Conservation (phyloP, 2,888 invertebrate species). For the Sussaba pulchella region DNA sequence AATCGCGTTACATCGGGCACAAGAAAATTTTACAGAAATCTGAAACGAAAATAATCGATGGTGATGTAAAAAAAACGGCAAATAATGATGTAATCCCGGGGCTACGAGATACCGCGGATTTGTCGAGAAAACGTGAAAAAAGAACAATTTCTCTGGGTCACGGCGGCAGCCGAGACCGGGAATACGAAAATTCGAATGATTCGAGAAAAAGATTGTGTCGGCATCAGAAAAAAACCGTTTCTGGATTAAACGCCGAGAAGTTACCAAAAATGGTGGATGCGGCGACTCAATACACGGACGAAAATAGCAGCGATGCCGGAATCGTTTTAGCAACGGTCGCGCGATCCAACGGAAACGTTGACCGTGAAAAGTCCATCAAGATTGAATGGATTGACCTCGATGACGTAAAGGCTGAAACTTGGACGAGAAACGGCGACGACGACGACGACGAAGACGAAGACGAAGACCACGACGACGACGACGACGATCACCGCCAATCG, state of each 20-base stretch:
- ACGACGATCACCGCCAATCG: no score
- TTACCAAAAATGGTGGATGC: conserved; percentile 72
- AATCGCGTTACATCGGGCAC: conserved; percentile 28
- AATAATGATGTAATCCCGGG: background rate
- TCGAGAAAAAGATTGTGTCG: conserved; percentile 29
- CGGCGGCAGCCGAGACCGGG: conserved; percentile 7
- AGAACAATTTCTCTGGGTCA: conserved; percentile 30
- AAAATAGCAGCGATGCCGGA: no score
- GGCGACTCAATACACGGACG: conserved; percentile 76
- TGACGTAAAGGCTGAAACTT: conserved; percentile 73
- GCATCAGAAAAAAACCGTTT: conserved; percentile 7
- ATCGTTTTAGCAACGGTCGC: no score
- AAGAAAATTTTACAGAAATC: conserved; percentile 29
- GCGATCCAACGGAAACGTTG: background rate
- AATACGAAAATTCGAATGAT: background rate
- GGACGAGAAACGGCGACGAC: conserved; percentile 62
- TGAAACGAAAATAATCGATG: conserved; percentile 8
- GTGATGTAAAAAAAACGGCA: background rate
- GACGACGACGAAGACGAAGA: conserved; percentile 60
- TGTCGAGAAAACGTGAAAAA: conserved; percentile 36
- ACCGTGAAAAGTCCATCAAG: conserved; percentile 59
- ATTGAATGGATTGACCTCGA: conserved; percentile 72
- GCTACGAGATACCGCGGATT: background rate
- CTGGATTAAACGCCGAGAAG: conserved; percentile 18
- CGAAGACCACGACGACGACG: conserved; percentile 46